phyloP scores from a whole-genome alignment of 1,140 invertebrate genomes.

The Atopsyche davidsoni region DNA sequence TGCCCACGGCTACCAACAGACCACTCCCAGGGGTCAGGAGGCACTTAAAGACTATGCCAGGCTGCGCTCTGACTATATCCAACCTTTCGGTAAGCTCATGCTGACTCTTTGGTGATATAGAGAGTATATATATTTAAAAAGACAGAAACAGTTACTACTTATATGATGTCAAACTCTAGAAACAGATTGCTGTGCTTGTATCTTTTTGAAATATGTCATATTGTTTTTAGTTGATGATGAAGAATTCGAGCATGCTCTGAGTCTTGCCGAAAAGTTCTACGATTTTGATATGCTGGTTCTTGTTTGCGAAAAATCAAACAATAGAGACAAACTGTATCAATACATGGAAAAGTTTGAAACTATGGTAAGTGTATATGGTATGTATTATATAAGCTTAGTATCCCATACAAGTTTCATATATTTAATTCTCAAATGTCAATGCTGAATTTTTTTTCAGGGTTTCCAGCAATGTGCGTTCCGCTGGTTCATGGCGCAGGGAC shows the following conservation, averaged over 20 bases:
- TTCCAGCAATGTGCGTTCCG: conserved; percentile 26
- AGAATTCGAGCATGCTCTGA: conserved; percentile 73
- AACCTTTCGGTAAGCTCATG: conserved; percentile 45
- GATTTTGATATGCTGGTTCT: conserved; percentile 79
- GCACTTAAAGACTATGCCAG: conserved; percentile 18
- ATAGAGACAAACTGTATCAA: conserved; percentile 66
- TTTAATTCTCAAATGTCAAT: not conserved
- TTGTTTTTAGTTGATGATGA: conserved; percentile 60
- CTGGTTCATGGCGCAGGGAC: conserved; percentile 25
- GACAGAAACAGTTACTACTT: not conserved
- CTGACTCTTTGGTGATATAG: not conserved
- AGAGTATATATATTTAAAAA: not conserved
- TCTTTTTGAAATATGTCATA: not conserved
- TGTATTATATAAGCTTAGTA: not conserved
- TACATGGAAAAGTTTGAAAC: conserved; percentile 73
- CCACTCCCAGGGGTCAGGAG: conserved; percentile 1
- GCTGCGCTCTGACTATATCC: conserved; percentile 54
- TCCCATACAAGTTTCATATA: not conserved
- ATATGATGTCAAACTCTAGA: not conserved
- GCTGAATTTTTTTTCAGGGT: conserved; percentile 18
- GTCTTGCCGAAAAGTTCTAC: conserved; percentile 84
- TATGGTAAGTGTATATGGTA: conserved; percentile 31
- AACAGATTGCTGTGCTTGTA: not conserved
- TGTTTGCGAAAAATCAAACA: conserved; percentile 70
- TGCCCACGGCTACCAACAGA: conserved; percentile 55